A percentile compares a stretch with the other conserved stretches of the same genome.
These are phyloP conservation scores for Romanogobio albipinnatus DNA, from an alignment of 2,113 vertebrate genomes.

Conservation along the genomic window DNA sequence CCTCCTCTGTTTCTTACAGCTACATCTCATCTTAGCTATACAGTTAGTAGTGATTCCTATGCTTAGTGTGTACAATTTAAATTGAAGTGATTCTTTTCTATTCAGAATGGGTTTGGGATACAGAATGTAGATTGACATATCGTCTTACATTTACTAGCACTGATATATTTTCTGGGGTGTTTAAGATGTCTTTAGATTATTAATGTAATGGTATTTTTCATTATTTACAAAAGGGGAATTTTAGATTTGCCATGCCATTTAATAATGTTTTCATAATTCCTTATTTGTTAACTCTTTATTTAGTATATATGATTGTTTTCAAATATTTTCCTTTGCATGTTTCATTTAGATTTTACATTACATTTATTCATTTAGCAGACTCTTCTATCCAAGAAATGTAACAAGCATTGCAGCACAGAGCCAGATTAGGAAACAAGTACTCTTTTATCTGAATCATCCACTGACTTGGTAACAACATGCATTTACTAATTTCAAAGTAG, in stretches of 20 bases:
- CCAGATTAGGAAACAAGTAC: background rate
- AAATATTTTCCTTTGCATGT: conserved; percentile 10
- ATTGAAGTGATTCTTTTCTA: background rate
- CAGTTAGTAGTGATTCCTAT: background rate
- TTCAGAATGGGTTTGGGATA: conserved; percentile 2
- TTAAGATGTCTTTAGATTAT: background rate
- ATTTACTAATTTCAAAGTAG: conserved; percentile 5
- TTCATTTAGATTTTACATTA: background rate
- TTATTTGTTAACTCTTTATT: background rate
- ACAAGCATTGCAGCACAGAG: background rate
- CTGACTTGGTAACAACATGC: background rate
- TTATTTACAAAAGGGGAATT: conserved; percentile 9
- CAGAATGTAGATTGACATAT: background rate
- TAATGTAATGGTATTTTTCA: background rate
- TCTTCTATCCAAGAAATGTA: background rate
- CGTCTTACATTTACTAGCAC: background rate
- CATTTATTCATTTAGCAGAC: background rate
- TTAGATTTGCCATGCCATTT: background rate
- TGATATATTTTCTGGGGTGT: background rate
- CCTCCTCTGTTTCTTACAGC: conserved; percentile 73
- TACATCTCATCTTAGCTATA: conserved; percentile 62
- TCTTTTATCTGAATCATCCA: background rate
- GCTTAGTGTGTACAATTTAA: background rate
- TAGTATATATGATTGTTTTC: background rate
- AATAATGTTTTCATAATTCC: background rate